These are phyloP conservation scores for Troilus luridus DNA, from an alignment of 2,888 invertebrate genomes.

Conservation along the genomic window DNA sequence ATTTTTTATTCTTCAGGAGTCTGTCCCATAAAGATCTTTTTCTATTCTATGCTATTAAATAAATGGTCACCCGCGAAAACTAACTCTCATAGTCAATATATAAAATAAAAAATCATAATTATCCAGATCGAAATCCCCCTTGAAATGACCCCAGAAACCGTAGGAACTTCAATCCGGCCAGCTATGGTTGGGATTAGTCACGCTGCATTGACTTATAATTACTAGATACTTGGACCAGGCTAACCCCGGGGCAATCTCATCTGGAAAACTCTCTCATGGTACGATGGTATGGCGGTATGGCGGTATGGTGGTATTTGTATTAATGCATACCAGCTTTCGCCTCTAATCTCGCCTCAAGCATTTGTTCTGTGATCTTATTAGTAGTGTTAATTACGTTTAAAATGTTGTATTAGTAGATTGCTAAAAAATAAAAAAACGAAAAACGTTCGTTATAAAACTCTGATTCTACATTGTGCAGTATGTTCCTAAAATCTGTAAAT, in stretches of 20 bases:
- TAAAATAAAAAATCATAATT: background rate
- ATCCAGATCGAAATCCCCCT: background rate
- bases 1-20: too few species aligned
- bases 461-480: too few species aligned
- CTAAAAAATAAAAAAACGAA: too few species aligned
- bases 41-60: too few species aligned
- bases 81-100: too few species aligned
- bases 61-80: too few species aligned
- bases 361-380: background rate
- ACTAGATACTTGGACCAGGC: background rate
- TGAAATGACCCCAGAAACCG: background rate
- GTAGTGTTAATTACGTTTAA: background rate
- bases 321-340: background rate
- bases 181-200: background rate
- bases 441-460: too few species aligned
- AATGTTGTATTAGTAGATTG: too few species aligned
- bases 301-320: background rate
- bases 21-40: too few species aligned
- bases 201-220: constrained; percentile 29
- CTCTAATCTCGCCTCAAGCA: background rate
- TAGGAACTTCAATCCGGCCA: background rate
- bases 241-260: background rate
- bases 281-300: background rate
- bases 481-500: too few species aligned
- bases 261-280: background rate